Base-by-base conservation (phyloP, 2,113 vertebrate species). In the Loxodonta africana region DNA sequence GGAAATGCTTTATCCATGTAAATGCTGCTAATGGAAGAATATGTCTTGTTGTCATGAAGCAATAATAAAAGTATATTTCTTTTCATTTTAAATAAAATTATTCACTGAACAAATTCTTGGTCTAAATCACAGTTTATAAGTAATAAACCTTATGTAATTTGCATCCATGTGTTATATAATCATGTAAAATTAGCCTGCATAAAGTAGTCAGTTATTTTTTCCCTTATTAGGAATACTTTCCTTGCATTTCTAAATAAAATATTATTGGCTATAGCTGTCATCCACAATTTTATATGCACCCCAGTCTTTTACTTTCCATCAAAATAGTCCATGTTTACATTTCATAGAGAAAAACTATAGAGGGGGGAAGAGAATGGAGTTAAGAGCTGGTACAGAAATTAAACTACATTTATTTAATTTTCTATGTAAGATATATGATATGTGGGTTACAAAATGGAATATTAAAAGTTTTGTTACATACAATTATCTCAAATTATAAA, bases 171-270 rank as follows among this genome's bases (percentile, higher is more conserved):
- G 4, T 84, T 93, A 78, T 48, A 73, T 23, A 95, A 86, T 30
- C 25, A 86, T 60, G 23, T 76, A 74, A 85, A 76, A 92, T 96
- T 74, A 92, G 20, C 65, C 41, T 95, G 18, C 1, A n/a, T 26
- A 57, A 60, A 71, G 14, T 83, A 51, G 76, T 83, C 37, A 73
- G 33, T 63, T 81, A 30, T 41, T 83, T 95, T 95, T 93, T 97
- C 21, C 92, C 37, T 51, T 65, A 48, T 62, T 65, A 90, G 21
- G 18, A 93, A 92, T 65, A 46, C 9, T 90, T 86, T 57, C 26
- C 83, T 94, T 93, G 69, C 15, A 51, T 88, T 88, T 80, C 37
- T 80, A 92, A 90, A 95, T 28, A 96, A 95, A 83, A 82, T 84
- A 12, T 87, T 84, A 94, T 78, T 93, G 51, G 5, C 65, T 57